These are phyloP conservation scores for Zaprionus ghesquierei DNA, from an alignment of 1,140 invertebrate genomes.

Conservation along the genomic window DNA sequence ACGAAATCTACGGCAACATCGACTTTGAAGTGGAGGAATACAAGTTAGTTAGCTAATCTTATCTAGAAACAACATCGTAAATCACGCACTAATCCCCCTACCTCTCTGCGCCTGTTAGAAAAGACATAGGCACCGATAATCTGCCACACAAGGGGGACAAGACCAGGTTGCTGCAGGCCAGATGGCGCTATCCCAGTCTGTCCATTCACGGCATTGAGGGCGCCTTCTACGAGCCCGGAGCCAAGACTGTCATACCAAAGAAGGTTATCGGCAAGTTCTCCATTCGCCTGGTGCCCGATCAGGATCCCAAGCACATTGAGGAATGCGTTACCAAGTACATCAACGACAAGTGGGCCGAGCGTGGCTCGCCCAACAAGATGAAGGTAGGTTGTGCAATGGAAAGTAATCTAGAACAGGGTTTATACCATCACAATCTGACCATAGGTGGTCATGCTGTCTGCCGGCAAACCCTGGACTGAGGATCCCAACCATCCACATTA, in stretches of 20 bases:
- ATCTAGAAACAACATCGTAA: slow-evolving; percentile 43
- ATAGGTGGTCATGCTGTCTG: slow-evolving; percentile 87
- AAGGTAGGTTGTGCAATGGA: slow-evolving; percentile 84
- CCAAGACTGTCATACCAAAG: slow-evolving; percentile 97
- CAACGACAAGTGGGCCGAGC: slow-evolving; percentile 87
- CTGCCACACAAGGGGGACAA: slow-evolving; percentile 91
- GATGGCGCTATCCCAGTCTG: slow-evolving; percentile 95
- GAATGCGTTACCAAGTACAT: slow-evolving; percentile 90
- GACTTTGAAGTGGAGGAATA: slow-evolving; percentile 95
- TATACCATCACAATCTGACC: neutral
- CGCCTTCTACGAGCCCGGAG: slow-evolving; percentile 95
- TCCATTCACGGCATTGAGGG: slow-evolving; percentile 95
- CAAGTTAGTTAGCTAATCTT: slow-evolving; percentile 75
- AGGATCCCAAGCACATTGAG: slow-evolving; percentile 90
- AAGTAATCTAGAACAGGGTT: neutral
- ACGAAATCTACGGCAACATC: slow-evolving; percentile 91
- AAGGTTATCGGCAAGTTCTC: slow-evolving; percentile 99
- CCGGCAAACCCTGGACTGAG: slow-evolving; percentile 94
- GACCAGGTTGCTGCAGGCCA: slow-evolving; percentile 91
- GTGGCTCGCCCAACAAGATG: slow-evolving; percentile 93
- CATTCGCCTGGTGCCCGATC: slow-evolving; percentile 96
- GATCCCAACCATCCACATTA: slow-evolving; percentile 96
- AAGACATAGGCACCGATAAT: slow-evolving; percentile 88
- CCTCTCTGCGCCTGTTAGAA: slow-evolving; percentile 69
- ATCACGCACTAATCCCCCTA: slow-evolving; percentile 28